Evolutionary conservation across 2,888 invertebrate species (phyloP), one percentile per base, ranked within the genome.

Genomic region (Drosophila fulvimacula): DNA sequence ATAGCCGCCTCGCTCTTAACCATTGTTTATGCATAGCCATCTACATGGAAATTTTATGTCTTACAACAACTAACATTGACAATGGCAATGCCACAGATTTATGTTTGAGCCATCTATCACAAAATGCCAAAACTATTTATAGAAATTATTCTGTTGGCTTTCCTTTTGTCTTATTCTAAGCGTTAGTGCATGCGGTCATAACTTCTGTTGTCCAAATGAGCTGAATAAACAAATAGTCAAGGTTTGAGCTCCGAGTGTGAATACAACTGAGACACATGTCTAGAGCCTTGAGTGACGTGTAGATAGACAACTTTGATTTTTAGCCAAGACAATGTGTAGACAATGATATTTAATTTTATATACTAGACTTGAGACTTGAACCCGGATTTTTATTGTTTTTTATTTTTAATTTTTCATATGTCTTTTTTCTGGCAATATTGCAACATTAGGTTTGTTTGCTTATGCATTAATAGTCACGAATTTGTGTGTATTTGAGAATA

Each of bases 1-100:
- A 46, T 48, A 17, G 17, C 27, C 46, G 27, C 5, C 30, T 79
- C 79, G 66, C 66, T 69, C 60, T 10, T 42, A 41, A 55, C 39
- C n/a, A 19, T 56, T 62, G 24, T 46, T 51, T 49, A 60, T 62
- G 53, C 73, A 15, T 5, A 6, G 27, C 27, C 27, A 39, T 38
- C 41, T n/a, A 38, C 58, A 51, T 30, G 27, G n/a, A 13, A 55
- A 38, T 19, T 24, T n/a, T 15, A 21, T 34, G 42, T 44, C 42
- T 27, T 15, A 44, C 34, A 36, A 17, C 32, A 15, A 15, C 13
- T 19, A 11, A 4, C 34, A 32, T 34, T 34, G 7, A 34, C 21
- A 21, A 15, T 21, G 30, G 15, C 19, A 32, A 34, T 15, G 49
- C 32, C 30, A 34, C 19, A 51, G 49, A 51, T 32, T 34, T 51